Percentiles rank a stretch among this genome's conserved stretches.
Conservation (phyloP, 2,113 vertebrate species). For the Callipepla squamata region DNA sequence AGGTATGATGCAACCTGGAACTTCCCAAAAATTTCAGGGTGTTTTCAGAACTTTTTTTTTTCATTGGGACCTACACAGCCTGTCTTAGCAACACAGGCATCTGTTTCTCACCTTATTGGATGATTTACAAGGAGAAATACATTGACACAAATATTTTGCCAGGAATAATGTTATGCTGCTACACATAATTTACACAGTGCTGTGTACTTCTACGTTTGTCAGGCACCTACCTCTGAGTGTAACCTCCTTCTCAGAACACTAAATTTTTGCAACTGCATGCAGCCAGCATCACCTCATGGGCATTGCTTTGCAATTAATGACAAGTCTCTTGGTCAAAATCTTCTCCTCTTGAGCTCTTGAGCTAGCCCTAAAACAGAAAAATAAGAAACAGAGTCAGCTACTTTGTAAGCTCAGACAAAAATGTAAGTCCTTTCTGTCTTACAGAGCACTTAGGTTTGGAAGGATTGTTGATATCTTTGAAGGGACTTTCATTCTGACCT, state of each 20-base stretch:
- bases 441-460: not conserved
- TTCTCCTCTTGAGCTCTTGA: not conserved
- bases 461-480: not conserved
- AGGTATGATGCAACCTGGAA: not conserved
- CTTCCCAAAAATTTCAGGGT: not conserved
- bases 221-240: not conserved
- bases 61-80: not conserved
- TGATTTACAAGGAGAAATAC: not conserved
- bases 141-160: conserved; percentile 14
- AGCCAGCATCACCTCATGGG: not conserved
- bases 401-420: not conserved
- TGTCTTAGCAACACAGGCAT: not conserved
- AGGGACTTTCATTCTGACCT: not conserved
- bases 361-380: not conserved
- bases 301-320: not conserved
- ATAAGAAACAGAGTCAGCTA: not conserved
- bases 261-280: not conserved
- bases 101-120: not conserved
- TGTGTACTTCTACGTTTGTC: not conserved
- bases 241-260: not conserved
- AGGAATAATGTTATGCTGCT: not conserved
- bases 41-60: not conserved
- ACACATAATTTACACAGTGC: not conserved
- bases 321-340: not conserved
- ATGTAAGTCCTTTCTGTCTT: not conserved